Percentiles rank a stretch among this genome's conserved stretches.
Evolutionary conservation across 2,113 vertebrate species (phyloP).

Genomic region (Galeopterus variegatus): DNA sequence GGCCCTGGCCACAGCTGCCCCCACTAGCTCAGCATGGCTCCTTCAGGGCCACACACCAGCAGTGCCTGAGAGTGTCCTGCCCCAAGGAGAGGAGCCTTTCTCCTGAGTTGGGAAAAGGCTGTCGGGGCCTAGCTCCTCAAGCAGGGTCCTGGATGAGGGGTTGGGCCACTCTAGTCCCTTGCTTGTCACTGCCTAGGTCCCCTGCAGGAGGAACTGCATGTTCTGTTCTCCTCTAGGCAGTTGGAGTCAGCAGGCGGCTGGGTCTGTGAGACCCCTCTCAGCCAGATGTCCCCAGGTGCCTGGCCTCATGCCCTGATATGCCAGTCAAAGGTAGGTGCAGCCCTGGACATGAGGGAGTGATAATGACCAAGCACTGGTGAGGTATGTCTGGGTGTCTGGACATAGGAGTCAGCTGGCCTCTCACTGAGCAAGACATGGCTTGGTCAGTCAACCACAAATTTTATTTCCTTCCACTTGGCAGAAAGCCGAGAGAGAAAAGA

Average conservation of each 20-base stretch:
- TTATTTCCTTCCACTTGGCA: conserved; percentile 46
- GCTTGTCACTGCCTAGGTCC: not conserved
- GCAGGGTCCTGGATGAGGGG: not conserved
- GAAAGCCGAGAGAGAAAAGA: not conserved
- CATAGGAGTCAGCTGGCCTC: not conserved
- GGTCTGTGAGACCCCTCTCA: not conserved
- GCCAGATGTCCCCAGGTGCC: not conserved
- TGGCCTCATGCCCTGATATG: not conserved
- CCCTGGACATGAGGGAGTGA: not conserved
- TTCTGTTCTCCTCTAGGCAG: not conserved
- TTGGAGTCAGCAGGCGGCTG: not conserved
- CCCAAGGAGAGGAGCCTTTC: not conserved
- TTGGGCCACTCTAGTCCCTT: too few species aligned
- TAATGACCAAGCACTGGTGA: not conserved
- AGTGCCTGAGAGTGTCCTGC: not conserved
- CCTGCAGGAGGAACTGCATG: not conserved
- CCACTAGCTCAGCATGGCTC: not conserved
- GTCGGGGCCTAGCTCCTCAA: not conserved
- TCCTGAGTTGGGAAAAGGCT: not conserved
- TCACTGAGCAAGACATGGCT: not conserved
- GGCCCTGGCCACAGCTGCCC: not conserved
- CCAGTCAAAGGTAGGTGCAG: not conserved
- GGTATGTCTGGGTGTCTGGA: not conserved
- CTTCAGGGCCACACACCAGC: not conserved
- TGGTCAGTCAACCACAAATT: not conserved